phyloP scores from a whole-genome alignment of 2,888 invertebrate species.

The Cosmia trapezina region DNA sequence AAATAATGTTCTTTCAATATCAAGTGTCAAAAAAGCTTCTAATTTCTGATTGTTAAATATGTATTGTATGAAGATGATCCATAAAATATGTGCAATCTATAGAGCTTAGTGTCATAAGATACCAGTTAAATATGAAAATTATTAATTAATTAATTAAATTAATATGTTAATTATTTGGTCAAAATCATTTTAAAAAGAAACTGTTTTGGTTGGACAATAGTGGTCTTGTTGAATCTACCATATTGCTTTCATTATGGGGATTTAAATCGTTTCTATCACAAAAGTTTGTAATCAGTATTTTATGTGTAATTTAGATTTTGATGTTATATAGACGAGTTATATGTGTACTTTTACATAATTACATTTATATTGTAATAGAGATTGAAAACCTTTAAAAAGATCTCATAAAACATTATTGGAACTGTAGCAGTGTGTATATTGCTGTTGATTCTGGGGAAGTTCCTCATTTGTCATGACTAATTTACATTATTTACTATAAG shows the following conservation, averaged over 20 bases:
- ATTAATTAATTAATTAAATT: slow-evolving; percentile 12
- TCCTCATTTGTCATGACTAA: slow-evolving; percentile 43
- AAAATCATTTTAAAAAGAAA: slow-evolving; percentile 37
- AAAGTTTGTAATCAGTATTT: slow-evolving; percentile 68
- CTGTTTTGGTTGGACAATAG: slow-evolving; percentile 54
- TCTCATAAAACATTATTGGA: slow-evolving; percentile 56
- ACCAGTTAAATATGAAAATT: slow-evolving; percentile 36
- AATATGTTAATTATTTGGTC: slow-evolving; percentile 34
- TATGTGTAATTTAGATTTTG: slow-evolving; percentile 60
- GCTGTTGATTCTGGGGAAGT: slow-evolving; percentile 39
- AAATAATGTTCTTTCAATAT: slow-evolving; percentile 50
- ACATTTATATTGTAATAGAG: slow-evolving; percentile 20
- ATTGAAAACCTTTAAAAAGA: slow-evolving; percentile 57
- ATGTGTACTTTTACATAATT: slow-evolving; percentile 40
- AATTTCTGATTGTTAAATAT: slow-evolving; percentile 52
- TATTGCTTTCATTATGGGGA: slow-evolving; percentile 42
- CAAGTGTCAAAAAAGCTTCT: slow-evolving; percentile 55
- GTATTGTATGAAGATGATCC: slow-evolving; percentile 37
- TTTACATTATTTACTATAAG: slow-evolving; percentile 56
- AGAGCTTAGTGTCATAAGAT: slow-evolving; percentile 61
- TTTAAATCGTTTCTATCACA: slow-evolving; percentile 36
- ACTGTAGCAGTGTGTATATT: slow-evolving; percentile 29
- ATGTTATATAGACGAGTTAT: slow-evolving; percentile 53
- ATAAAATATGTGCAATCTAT: slow-evolving; percentile 57
- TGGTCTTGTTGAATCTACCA: slow-evolving; percentile 25